Conservation (phyloP, 2,888 invertebrate species). For the Pecten maximus region DNA sequence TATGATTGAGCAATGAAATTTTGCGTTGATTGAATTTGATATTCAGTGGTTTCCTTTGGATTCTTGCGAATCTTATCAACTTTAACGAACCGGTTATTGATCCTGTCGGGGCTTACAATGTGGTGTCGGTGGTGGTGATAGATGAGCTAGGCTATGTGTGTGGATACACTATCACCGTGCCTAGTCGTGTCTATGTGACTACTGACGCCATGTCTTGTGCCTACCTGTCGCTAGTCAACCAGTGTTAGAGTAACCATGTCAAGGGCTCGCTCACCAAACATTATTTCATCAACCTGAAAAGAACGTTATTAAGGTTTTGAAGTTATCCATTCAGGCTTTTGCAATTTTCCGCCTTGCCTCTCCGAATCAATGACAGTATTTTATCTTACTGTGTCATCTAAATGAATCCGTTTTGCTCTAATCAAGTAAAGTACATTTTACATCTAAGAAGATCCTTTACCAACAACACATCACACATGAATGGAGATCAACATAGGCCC, state of each 20-base stretch:
- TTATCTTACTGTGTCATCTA: constrained; percentile 35
- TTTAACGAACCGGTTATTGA: constrained; percentile 20
- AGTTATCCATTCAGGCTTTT: constrained; percentile 30
- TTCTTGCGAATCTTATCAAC: constrained; percentile 32
- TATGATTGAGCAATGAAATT: constrained; percentile 36
- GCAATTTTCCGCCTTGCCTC: constrained; percentile 35
- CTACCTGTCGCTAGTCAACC: constrained; percentile 7
- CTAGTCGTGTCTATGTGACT: background rate
- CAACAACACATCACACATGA: constrained; percentile 15
- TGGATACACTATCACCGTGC: constrained; percentile 7
- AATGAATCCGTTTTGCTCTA: constrained; percentile 29
- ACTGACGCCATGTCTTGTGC: constrained; percentile 5
- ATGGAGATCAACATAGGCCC: background rate
- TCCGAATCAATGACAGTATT: constrained; percentile 25
- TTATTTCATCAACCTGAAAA: constrained; percentile 3
- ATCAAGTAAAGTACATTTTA: constrained; percentile 32
- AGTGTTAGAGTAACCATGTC: constrained; percentile 20
- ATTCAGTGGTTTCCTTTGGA: constrained; percentile 31
- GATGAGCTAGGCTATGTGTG: background rate
- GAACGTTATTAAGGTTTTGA: constrained; percentile 33
- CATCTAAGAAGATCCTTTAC: constrained; percentile 21
- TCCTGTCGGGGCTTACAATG: background rate
- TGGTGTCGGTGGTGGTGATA: background rate
- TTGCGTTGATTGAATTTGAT: constrained; percentile 36
- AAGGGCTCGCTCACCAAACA: background rate